Evolutionary conservation across 2,797 vertebrate species (phyloP).

Genomic region (Florisuga fusca): DNA sequence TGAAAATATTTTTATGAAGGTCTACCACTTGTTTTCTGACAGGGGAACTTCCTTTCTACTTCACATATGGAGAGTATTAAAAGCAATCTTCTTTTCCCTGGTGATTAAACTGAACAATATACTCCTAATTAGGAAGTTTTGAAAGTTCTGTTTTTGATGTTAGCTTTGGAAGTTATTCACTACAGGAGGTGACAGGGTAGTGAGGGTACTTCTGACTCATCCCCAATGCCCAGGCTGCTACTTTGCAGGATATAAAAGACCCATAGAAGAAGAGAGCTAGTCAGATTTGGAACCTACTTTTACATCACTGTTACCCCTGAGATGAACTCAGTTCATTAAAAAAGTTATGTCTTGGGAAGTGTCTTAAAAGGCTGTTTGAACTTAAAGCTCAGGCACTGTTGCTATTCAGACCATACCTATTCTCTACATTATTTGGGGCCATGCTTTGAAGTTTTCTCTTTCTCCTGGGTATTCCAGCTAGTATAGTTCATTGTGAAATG

Average conservation of each 20-base stretch:
- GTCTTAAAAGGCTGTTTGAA: conserved; percentile 72
- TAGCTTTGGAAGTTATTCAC: conserved; percentile 10
- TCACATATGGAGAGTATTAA: not conserved
- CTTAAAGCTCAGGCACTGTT: conserved; percentile 63
- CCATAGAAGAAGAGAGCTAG: not conserved
- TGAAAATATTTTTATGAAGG: conserved; percentile 13
- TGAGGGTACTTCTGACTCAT: conserved; percentile 25
- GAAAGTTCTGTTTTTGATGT: conserved; percentile 30
- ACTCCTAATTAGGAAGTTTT: conserved; percentile 47
- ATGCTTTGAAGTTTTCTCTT: conserved; percentile 70
- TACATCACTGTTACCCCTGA: conserved; percentile 60
- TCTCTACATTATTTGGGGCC: conserved; percentile 43
- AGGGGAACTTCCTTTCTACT: not conserved
- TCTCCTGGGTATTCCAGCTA: conserved; percentile 67
- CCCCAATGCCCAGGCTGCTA: not conserved
- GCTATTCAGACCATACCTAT: conserved; percentile 65
- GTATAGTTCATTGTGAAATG: conserved; percentile 61
- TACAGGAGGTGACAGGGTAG: not conserved
- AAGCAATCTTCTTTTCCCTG: not conserved
- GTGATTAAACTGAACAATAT: conserved; percentile 42
- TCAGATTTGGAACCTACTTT: conserved; percentile 49
- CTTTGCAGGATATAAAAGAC: not conserved
- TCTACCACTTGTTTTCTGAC: not conserved
- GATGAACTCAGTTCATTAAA: conserved; percentile 76
- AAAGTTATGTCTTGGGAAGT: conserved; percentile 72